Percentiles rank a stretch among this genome's conserved stretches.
These are phyloP conservation scores for Leptinotarsa peninsularis DNA, from an alignment of 2,888 invertebrate species.

Conservation along the genomic window DNA sequence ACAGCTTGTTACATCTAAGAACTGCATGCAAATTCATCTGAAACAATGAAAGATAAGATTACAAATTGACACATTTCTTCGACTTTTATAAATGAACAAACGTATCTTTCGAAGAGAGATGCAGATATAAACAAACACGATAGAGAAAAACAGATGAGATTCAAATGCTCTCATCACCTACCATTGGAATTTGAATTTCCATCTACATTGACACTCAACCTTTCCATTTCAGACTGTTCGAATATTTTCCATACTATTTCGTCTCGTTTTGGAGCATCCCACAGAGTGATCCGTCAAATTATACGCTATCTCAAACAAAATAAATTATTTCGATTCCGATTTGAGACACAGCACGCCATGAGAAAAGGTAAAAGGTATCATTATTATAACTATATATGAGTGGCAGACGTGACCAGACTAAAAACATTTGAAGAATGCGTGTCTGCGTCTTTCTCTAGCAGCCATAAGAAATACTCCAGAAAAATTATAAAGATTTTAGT, in stretches of 20 bases:
- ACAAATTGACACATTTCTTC: no score
- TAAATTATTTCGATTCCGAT: conserved; percentile 53
- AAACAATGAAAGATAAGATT: no score
- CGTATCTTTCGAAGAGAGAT: no score
- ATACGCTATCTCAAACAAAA: conserved; percentile 49
- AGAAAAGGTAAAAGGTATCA: conserved; percentile 56
- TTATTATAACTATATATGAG: conserved; percentile 58
- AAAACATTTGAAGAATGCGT: conserved; percentile 56
- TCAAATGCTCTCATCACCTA: no score
- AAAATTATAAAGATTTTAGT: background rate
- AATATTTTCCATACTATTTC: conserved; percentile 14
- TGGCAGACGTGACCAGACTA: conserved; percentile 57
- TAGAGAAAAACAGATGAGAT: no score
- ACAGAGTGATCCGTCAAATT: conserved; percentile 47
- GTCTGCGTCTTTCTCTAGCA: conserved; percentile 29
- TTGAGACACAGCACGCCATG: conserved; percentile 55
- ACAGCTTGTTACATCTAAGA: no score
- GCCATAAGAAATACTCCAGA: background rate
- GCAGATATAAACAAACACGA: no score
- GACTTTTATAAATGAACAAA: no score
- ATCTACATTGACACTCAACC: no score
- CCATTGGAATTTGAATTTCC: no score
- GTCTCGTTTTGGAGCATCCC: conserved; percentile 33
- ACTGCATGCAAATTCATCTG: no score
- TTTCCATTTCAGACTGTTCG: background rate